These are phyloP conservation scores for Pangasius larnaudii DNA, from an alignment of 2,797 vertebrate genomes.

Conservation along the genomic window DNA sequence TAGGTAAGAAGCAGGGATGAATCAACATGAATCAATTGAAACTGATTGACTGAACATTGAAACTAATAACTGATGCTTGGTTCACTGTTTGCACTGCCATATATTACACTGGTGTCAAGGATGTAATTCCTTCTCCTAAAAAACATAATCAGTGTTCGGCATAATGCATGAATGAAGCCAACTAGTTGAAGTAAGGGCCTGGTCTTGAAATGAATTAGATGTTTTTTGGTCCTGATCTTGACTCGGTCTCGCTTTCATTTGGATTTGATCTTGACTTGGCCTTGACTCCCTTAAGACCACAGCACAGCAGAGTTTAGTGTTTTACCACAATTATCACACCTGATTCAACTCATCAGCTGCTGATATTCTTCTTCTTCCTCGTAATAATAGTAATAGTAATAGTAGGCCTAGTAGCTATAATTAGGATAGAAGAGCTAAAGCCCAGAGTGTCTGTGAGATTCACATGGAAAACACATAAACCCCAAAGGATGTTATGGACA, in stretches of 20 bases:
- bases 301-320: neutral
- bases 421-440: neutral
- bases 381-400: neutral
- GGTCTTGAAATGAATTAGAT: neutral
- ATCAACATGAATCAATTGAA: constrained; percentile 42
- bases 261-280: neutral
- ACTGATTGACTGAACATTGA: neutral
- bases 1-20: constrained; percentile 66
- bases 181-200: neutral
- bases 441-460: neutral
- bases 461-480: constrained; percentile 1
- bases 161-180: neutral
- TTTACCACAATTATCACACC: neutral
- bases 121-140: neutral
- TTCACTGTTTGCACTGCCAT: constrained; percentile 14
- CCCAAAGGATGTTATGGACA: neutral
- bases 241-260: neutral
- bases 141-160: neutral
- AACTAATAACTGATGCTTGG: constrained; percentile 17
- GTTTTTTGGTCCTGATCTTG: neutral
- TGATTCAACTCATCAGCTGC: neutral
- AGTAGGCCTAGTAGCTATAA: neutral
- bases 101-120: neutral
- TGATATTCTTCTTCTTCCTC: neutral
- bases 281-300: neutral